Evolutionary conservation across 1,140 invertebrate species (phyloP), one percentile per base, ranked within the genome.

Genomic region (Drosophila ohnishii): DNA sequence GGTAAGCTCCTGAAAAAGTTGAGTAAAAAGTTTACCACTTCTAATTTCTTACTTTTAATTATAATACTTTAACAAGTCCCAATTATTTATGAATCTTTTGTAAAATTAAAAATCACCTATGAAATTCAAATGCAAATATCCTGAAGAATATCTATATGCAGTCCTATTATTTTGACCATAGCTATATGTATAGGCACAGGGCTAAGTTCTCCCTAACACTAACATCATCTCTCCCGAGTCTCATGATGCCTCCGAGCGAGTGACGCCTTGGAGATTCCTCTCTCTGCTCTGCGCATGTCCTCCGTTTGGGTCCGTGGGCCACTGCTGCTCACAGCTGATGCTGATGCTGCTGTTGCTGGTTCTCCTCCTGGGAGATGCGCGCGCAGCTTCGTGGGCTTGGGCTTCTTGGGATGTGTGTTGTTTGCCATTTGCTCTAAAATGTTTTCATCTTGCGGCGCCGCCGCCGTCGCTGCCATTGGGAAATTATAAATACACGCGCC

Each of bases 401-500:
- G 32, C 25, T 66, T 34, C 47, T 65, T 62, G 39, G 13, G 28
- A 25, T 32, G 47, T 42, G 55, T 63, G 67, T 56, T 63, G 28
- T 71, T 63, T 67, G 75, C 71, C 75, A 75, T 84, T 85, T 75
- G 53, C 82, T 78, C 83, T 62, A 57, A 78, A 47, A 63, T 40
- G 14, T 56, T 51, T 48, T 50, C 25, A 5, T 50, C 28, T 30
- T 30, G 47, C 47, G 47, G 25, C 47, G 28, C 25, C 25, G 14
- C 7, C 25, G 16, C 39, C 47, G 40, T 22, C 57, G 73, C 60
- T 65, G 65, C 80, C 70, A 75, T 78, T 80, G 84, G 67, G 72
- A 78, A 87, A 79, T 86, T 86, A 86, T 79, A 86, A 86, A 86
- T 86, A 86, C 78, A 78, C 82, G 66, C 58, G 79, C 56, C 57